Conservation (phyloP, 2,113 vertebrate genomes). For the Lichenostomus cassidix region DNA sequence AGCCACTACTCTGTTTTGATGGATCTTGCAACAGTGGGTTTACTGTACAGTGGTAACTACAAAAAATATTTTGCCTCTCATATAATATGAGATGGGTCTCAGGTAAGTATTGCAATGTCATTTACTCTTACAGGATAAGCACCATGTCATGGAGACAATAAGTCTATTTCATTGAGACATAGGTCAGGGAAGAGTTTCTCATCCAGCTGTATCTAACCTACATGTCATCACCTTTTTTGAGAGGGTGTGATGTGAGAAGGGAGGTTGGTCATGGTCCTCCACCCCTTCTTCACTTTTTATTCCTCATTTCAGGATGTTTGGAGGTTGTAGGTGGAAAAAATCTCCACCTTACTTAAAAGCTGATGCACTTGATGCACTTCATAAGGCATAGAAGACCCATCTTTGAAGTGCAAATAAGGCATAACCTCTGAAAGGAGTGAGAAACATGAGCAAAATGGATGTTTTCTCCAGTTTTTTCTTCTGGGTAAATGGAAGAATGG, state of each 20-base stretch:
- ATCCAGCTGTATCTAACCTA: background rate
- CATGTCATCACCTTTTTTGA: background rate
- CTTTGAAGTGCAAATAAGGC: background rate
- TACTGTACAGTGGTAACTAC: background rate
- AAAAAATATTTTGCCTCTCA: background rate
- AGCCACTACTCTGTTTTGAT: background rate
- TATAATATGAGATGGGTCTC: background rate
- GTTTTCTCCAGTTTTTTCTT: background rate
- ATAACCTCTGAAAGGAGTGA: background rate
- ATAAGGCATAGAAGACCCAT: background rate
- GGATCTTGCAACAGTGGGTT: background rate
- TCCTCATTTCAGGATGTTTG: background rate
- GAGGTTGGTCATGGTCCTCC: background rate
- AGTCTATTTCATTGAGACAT: background rate
- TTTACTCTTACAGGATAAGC: background rate
- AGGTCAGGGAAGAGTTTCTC: background rate
- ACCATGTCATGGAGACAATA: background rate
- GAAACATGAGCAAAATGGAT: background rate
- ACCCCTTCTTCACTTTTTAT: background rate
- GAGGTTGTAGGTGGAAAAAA: background rate
- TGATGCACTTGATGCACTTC: background rate
- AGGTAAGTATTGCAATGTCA: background rate
- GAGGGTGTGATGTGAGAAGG: background rate
- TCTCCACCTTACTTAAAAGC: background rate
- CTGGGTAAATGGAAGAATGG: background rate